Percentiles rank a stretch among this genome's conserved stretches.
These are phyloP conservation scores for Torymus texanus DNA, from an alignment of 2,888 invertebrate species.

Conservation along the genomic window DNA sequence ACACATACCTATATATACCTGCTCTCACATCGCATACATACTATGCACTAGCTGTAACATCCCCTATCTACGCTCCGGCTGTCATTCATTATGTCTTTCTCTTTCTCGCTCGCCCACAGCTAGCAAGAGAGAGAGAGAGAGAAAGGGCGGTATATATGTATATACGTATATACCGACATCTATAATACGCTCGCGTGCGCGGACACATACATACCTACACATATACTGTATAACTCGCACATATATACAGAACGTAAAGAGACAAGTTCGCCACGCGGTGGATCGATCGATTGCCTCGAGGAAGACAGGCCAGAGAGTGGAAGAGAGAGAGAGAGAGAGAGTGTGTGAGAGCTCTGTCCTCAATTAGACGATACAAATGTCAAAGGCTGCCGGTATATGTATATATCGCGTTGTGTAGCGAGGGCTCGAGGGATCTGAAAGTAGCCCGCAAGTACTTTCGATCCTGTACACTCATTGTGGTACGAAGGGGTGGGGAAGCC, in stretches of 20 bases:
- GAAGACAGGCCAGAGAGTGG: slow-evolving; percentile 1
- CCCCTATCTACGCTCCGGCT: too few species aligned
- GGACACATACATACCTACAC: not conserved
- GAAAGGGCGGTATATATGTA: too few species aligned
- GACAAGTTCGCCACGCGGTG: slow-evolving; percentile 15
- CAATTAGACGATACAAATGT: slow-evolving; percentile 49
- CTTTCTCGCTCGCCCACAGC: too few species aligned
- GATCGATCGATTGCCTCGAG: slow-evolving; percentile 31
- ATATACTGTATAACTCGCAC: not conserved
- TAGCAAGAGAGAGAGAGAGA: too few species aligned
- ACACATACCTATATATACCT: too few species aligned
- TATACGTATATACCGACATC: too few species aligned
- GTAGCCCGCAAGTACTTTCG: not conserved
- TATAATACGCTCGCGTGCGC: too few species aligned
- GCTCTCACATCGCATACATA: too few species aligned
- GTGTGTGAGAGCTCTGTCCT: slow-evolving; percentile 22
- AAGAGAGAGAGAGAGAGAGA: slow-evolving; percentile 9
- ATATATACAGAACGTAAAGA: too few species aligned
- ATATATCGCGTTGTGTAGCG: not conserved
- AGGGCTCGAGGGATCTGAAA: not conserved
- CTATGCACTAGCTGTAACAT: too few species aligned
- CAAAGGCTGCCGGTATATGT: slow-evolving; percentile 1
- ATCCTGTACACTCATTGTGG: slow-evolving; percentile 6
- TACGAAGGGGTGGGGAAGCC: too few species aligned
- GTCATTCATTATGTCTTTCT: too few species aligned